phyloP scores from a whole-genome alignment of 2,888 invertebrate species.

The Lithophane ornitopus region DNA sequence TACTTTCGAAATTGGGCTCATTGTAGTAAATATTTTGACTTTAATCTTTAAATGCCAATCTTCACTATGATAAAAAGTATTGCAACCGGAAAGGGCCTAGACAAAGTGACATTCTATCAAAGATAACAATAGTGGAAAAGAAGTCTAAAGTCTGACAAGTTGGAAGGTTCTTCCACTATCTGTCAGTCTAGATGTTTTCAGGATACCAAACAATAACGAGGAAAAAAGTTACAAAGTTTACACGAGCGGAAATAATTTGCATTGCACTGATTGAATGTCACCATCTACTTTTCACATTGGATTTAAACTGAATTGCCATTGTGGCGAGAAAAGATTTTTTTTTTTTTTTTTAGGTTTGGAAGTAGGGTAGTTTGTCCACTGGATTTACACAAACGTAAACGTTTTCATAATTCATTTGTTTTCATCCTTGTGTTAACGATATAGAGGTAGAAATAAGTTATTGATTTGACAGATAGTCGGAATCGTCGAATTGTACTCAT shows the following conservation, averaged over 20 bases:
- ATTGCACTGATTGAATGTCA: neutral
- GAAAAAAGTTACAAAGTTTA: slow-evolving; percentile 1
- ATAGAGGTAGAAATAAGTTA: neutral
- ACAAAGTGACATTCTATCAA: neutral
- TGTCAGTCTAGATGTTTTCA: neutral
- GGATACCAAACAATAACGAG: neutral
- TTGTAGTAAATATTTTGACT: neutral
- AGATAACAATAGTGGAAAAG: neutral
- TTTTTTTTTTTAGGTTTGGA: neutral
- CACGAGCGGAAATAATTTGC: slow-evolving; percentile 17
- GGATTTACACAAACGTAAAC: neutral
- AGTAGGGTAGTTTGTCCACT: neutral
- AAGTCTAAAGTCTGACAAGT: neutral
- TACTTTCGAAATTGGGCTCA: neutral
- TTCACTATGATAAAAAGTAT: neutral
- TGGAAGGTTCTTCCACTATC: neutral
- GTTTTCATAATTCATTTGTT: neutral
- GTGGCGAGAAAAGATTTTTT: too few relatives aligned
- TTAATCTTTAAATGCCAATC: neutral
- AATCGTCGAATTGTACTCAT: too few relatives aligned
- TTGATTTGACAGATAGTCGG: neutral
- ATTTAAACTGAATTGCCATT: neutral
- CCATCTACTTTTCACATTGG: too few relatives aligned
- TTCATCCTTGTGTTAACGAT: neutral
- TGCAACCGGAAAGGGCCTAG: neutral